Percentiles rank a stretch among this genome's conserved stretches.
Evolutionary conservation across 1,140 invertebrate genomes (phyloP).

Genomic region (Trialeurodes vaporariorum): DNA sequence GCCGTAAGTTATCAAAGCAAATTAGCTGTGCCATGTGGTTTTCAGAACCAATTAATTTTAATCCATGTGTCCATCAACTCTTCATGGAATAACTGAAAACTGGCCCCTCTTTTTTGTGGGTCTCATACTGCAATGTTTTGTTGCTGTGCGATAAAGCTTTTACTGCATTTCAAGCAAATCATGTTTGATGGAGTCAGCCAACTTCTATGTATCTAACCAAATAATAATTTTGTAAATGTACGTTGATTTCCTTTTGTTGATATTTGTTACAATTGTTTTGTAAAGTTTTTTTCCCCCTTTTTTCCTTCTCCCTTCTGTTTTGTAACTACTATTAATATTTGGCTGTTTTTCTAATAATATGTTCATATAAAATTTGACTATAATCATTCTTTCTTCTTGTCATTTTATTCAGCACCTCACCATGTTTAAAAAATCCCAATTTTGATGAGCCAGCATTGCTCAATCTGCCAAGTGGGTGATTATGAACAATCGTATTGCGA

Average conservation of each 20-base stretch:
- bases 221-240: not conserved
- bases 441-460: too few relatives aligned
- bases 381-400: too few relatives aligned
- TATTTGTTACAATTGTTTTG: not conserved
- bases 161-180: not conserved
- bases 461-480: too few relatives aligned
- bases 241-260: not conserved
- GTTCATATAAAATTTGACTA: not conserved
- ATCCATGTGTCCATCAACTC: not conserved
- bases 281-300: not conserved
- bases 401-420: too few relatives aligned
- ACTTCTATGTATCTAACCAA: not conserved
- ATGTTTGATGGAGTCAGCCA: not conserved
- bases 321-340: not conserved
- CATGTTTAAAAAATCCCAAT: too few relatives aligned
- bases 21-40: too few relatives aligned
- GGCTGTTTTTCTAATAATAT: constrained; percentile 1
- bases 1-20: too few relatives aligned
- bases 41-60: not conserved
- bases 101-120: too few relatives aligned
- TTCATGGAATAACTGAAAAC: not conserved
- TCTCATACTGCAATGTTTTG: too few relatives aligned
- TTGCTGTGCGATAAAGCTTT: not conserved
- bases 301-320: not conserved
- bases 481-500: too few relatives aligned